These are phyloP conservation scores for Trissolcus brochymenae DNA, from an alignment of 2,888 invertebrate genomes.

Conservation along the genomic window DNA sequence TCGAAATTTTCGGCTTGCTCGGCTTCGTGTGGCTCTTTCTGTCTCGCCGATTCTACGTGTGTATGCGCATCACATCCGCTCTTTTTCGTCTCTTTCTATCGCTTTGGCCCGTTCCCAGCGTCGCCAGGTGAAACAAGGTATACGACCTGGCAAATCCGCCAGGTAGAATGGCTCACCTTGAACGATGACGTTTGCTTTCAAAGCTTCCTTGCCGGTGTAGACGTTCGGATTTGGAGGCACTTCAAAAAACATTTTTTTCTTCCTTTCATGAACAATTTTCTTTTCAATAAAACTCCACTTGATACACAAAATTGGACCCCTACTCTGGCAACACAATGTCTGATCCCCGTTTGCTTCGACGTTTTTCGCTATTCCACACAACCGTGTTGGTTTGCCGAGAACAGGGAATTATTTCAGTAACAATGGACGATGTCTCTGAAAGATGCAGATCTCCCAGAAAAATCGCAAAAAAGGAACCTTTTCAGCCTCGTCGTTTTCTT, in stretches of 20 bases:
- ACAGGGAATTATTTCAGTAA: slow-evolving; percentile 35
- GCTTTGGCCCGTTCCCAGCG: slow-evolving; percentile 48
- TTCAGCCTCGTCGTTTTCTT: slow-evolving; percentile 5
- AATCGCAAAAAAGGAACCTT: slow-evolving; percentile 18
- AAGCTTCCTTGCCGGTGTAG: slow-evolving; percentile 47
- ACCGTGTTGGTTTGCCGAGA: slow-evolving; percentile 19
- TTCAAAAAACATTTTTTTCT: slow-evolving; percentile 17
- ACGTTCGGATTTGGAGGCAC: slow-evolving; percentile 33
- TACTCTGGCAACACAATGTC: slow-evolving; percentile 3
- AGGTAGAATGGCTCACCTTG: slow-evolving; percentile 58
- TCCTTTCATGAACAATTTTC: slow-evolving; percentile 31
- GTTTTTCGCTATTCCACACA: neutral
- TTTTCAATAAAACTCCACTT: slow-evolving; percentile 16
- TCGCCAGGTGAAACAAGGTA: slow-evolving; percentile 59
- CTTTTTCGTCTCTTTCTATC: slow-evolving; percentile 53
- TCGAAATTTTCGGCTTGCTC: slow-evolving; percentile 46
- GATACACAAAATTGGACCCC: slow-evolving; percentile 27
- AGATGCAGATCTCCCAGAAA: slow-evolving; percentile 24
- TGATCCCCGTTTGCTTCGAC: slow-evolving; percentile 8
- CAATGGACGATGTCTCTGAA: slow-evolving; percentile 20
- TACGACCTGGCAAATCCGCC: slow-evolving; percentile 60
- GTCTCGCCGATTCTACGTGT: slow-evolving; percentile 23
- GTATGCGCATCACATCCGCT: slow-evolving; percentile 19
- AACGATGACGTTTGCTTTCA: slow-evolving; percentile 56
- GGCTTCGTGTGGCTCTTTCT: slow-evolving; percentile 8